Conservation (phyloP, 92 coral and sea anemone genomes). For the Isaurus tuberculatus region DNA sequence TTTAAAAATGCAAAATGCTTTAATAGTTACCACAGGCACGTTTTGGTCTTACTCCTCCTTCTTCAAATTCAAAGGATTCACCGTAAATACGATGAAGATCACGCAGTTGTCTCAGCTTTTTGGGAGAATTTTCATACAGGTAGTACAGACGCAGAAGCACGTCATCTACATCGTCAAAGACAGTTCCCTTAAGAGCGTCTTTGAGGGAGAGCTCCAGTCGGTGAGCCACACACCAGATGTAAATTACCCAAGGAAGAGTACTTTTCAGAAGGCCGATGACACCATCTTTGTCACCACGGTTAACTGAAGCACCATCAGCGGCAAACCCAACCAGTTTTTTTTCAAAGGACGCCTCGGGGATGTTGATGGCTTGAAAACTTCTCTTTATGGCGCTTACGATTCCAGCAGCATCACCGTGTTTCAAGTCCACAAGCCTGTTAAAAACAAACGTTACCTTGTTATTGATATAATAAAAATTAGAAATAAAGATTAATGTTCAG, state of each 20-base stretch:
- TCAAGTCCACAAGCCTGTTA: slow-evolving; percentile 14
- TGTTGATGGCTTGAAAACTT: slow-evolving; percentile 63
- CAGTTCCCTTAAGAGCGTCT: slow-evolving; percentile 70
- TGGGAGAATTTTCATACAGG: slow-evolving; percentile 80
- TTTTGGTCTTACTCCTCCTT: slow-evolving; percentile 75
- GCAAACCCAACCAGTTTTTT: slow-evolving; percentile 85
- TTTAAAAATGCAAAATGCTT: slow-evolving; percentile 8
- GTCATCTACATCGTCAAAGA: slow-evolving; percentile 70
- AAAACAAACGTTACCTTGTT: slow-evolving; percentile 6
- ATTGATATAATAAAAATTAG: slow-evolving; percentile 7
- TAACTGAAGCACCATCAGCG: slow-evolving; percentile 69
- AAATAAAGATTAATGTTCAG: slow-evolving; percentile 8
- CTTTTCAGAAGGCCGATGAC: slow-evolving; percentile 63
- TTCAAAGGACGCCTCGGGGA: slow-evolving; percentile 62
- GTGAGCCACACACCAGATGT: slow-evolving; percentile 86
- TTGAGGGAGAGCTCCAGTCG: slow-evolving; percentile 76
- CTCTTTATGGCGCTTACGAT: slow-evolving; percentile 67
- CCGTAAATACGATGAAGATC: slow-evolving; percentile 68
- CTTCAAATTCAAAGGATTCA: slow-evolving; percentile 79
- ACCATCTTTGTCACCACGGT: slow-evolving; percentile 70
- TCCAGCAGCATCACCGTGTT: slow-evolving; percentile 69
- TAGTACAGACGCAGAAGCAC: slow-evolving; percentile 74
- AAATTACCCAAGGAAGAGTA: slow-evolving; percentile 66
- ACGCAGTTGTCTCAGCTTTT: slow-evolving; percentile 78
- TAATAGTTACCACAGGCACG: slow-evolving; percentile 71